These are phyloP conservation scores for Rhopalosiphum maidis DNA, from an alignment of 1,140 invertebrate genomes.

Conservation along the genomic window DNA sequence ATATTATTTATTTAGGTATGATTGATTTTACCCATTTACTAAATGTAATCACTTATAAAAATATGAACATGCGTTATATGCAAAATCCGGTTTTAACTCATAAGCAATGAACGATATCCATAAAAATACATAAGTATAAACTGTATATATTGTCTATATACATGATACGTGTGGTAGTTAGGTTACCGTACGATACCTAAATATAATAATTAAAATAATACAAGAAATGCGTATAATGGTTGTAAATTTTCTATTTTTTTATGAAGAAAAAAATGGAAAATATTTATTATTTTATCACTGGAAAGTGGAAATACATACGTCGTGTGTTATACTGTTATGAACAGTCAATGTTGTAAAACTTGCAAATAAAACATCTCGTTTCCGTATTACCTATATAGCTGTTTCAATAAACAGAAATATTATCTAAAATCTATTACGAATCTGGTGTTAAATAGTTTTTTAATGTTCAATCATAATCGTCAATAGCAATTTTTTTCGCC, in stretches of 20 bases:
- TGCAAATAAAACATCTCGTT: neutral
- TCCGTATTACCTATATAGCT: neutral
- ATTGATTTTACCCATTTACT: too few relatives aligned
- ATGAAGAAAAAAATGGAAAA: neutral
- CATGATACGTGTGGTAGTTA: neutral
- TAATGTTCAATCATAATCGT: neutral
- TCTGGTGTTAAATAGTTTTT: constrained; percentile 25
- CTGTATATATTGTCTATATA: too few relatives aligned
- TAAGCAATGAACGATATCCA: too few relatives aligned
- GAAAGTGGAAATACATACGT: neutral
- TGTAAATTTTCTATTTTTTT: too few relatives aligned
- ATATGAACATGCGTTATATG: too few relatives aligned
- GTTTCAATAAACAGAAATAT: neutral
- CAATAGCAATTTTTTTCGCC: constrained; percentile 14
- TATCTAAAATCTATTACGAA: neutral
- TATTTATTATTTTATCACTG: neutral
- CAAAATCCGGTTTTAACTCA: too few relatives aligned
- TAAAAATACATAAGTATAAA: too few relatives aligned
- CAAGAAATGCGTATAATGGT: too few relatives aligned
- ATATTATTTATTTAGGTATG: too few relatives aligned
- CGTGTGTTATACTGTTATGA: neutral
- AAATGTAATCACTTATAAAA: too few relatives aligned
- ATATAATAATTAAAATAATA: too few relatives aligned
- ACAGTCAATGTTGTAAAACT: neutral
- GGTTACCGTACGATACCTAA: too few relatives aligned